Evolutionary conservation across 1,140 invertebrate genomes (phyloP).

Genomic region (Drosophila neocordata): DNA sequence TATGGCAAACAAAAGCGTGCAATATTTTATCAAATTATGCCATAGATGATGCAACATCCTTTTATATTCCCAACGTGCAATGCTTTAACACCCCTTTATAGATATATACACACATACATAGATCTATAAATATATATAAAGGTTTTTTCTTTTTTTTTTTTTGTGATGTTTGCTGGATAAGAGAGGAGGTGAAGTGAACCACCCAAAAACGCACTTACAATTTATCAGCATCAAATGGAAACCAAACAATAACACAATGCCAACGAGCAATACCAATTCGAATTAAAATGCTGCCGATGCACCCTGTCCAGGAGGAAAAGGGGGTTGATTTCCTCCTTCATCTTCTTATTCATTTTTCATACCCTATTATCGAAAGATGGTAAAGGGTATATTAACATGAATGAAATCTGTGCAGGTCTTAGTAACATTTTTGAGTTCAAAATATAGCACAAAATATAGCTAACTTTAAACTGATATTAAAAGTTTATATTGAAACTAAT

Average conservation of each 20-base stretch:
- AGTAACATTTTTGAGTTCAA: too few species aligned
- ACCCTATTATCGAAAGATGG: not conserved
- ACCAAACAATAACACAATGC: constrained; percentile 70
- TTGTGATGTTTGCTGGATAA: not conserved
- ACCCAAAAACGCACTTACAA: constrained; percentile 67
- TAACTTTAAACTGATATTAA: too few species aligned
- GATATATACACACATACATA: not conserved
- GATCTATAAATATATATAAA: not conserved
- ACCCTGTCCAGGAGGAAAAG: not conserved
- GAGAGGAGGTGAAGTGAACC: constrained; percentile 1
- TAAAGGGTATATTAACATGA: not conserved
- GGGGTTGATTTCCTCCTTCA: constrained; percentile 8
- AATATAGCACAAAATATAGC: too few species aligned
- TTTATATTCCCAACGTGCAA: constrained; percentile 31
- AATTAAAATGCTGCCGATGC: constrained; percentile 75
- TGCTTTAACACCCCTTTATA: constrained; percentile 61
- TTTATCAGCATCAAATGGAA: constrained; percentile 80
- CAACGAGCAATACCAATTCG: constrained; percentile 70
- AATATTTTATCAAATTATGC: constrained; percentile 80
- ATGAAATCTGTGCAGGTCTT: not conserved
- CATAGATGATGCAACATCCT: constrained; percentile 65
- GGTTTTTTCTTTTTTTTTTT: not conserved
- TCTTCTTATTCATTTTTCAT: constrained; percentile 7
- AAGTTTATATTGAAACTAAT: too few species aligned
- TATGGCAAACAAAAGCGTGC: constrained; percentile 57